These are phyloP conservation scores for Catostylus mosaicus DNA, from an alignment of 30 jellyfish, hydroid and myxozoan genomes.

Conservation along the genomic window DNA sequence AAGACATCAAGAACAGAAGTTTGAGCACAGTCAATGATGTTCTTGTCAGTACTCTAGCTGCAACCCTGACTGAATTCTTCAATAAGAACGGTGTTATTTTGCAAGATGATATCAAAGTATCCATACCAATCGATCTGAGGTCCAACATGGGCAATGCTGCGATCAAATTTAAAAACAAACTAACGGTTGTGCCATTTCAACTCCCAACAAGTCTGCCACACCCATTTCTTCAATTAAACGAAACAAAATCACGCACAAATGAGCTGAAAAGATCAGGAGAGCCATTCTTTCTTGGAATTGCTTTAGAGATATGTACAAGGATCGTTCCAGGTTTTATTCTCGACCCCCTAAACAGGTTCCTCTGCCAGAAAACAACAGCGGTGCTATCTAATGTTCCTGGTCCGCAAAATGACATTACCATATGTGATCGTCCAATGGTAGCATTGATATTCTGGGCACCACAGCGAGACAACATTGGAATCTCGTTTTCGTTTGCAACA, in stretches of 20 bases:
- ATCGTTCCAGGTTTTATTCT: slow-evolving; percentile 66
- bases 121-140: slow-evolving; percentile 79
- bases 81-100: slow-evolving; percentile 3
- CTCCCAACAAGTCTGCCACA: slow-evolving; percentile 45
- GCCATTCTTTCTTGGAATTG: slow-evolving; percentile 67
- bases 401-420: slow-evolving; percentile 67
- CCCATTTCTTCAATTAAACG: slow-evolving; percentile 42
- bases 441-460: slow-evolving; percentile 91
- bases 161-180: slow-evolving; percentile 53
- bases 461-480: slow-evolving; percentile 77
- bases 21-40: slow-evolving; percentile 81
- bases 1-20: slow-evolving; percentile 62
- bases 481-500: slow-evolving; percentile 73
- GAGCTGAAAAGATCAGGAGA: slow-evolving; percentile 82
- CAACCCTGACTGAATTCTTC: slow-evolving; percentile 54
- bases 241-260: slow-evolving; percentile 51
- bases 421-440: slow-evolving; percentile 65
- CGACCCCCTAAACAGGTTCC: slow-evolving; percentile 47
- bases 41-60: slow-evolving; percentile 61
- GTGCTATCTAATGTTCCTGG: slow-evolving; percentile 85
- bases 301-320: slow-evolving; percentile 39
- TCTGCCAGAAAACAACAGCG: slow-evolving; percentile 81
- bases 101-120: slow-evolving; percentile 42
- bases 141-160: slow-evolving; percentile 68
- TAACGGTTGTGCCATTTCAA: slow-evolving; percentile 63